These are phyloP conservation scores for Drosophila nannoptera DNA, from an alignment of 1,140 invertebrate species.

Conservation along the genomic window DNA sequence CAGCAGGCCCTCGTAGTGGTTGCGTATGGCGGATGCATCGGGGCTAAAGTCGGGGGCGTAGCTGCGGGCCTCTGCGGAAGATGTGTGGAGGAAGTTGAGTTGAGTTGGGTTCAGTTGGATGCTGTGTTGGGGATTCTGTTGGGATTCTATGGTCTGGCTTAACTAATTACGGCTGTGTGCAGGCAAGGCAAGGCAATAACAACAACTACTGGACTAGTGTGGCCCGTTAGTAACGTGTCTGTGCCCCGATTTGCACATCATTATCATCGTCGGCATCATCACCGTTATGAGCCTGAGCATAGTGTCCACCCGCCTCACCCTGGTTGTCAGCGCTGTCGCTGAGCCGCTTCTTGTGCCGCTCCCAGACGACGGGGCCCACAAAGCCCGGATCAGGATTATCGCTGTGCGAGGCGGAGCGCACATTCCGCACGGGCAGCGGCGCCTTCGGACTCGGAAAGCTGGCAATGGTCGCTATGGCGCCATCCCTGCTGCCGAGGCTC, in stretches of 20 bases:
- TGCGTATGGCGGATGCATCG: slow-evolving; percentile 75
- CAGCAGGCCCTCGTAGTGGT: slow-evolving; percentile 75
- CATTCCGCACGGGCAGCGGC: slow-evolving; percentile 47
- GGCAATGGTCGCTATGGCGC: slow-evolving; percentile 70
- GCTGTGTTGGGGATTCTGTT: slow-evolving; percentile 21
- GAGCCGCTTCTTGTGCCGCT: slow-evolving; percentile 82
- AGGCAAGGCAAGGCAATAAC: slow-evolving; percentile 28
- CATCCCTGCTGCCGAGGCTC: slow-evolving; percentile 47
- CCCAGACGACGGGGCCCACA: slow-evolving; percentile 90
- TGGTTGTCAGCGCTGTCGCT: slow-evolving; percentile 69
- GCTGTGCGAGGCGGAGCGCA: slow-evolving; percentile 71
- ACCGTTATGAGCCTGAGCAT: slow-evolving; percentile 20
- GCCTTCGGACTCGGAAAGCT: slow-evolving; percentile 75
- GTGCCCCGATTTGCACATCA: slow-evolving; percentile 57
- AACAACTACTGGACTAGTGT: slow-evolving; percentile 60
- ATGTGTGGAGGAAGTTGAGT: slow-evolving; percentile 65
- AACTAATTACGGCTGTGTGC: slow-evolving; percentile 47
- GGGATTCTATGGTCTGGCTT: slow-evolving; percentile 27
- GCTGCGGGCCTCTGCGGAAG: slow-evolving; percentile 70
- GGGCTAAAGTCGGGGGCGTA: slow-evolving; percentile 67
- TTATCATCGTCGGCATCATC: slow-evolving; percentile 52
- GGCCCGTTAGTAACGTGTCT: slow-evolving; percentile 66
- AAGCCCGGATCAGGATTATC: slow-evolving; percentile 86
- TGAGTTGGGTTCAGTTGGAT: slow-evolving; percentile 32
- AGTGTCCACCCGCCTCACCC: slow-evolving; percentile 66